A percentile compares a stretch with the other conserved stretches of the same genome.
Evolutionary conservation across 2,888 invertebrate genomes (phyloP).

Genomic region (Palloptera scutellata): DNA sequence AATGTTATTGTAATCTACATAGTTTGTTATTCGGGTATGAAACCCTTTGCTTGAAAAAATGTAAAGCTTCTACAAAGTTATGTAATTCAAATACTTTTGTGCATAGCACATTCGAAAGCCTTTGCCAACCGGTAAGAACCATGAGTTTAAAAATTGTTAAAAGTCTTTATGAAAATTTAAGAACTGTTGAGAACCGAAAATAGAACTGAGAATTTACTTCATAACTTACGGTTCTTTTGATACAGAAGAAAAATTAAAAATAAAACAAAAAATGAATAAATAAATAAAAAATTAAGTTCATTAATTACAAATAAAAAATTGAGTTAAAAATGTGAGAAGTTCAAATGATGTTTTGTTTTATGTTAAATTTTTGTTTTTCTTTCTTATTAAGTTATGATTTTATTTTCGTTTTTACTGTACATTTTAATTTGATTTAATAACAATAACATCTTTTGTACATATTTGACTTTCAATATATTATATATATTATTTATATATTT

Average conservation of each 20-base stretch:
- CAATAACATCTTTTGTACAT: slow-evolving; percentile 40
- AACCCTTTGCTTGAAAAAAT: too few species aligned
- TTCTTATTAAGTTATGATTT: slow-evolving; percentile 19
- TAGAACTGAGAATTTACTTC: slow-evolving; percentile 37
- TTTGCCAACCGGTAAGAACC: too few species aligned
- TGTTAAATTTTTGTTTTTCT: slow-evolving; percentile 18
- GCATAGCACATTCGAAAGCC: too few species aligned
- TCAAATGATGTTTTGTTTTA: slow-evolving; percentile 12
- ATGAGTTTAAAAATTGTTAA: too few species aligned
- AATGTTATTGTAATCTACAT: too few species aligned
- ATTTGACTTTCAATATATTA: slow-evolving; percentile 7
- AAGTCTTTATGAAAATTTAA: background rate
- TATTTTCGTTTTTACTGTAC: too few species aligned
- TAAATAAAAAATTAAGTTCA: background rate
- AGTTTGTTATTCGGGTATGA: too few species aligned
- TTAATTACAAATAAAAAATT: slow-evolving; percentile 6
- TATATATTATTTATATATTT: slow-evolving; percentile 1
- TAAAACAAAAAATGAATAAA: too few species aligned
- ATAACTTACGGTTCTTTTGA: slow-evolving; percentile 42
- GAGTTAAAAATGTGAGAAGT: background rate
- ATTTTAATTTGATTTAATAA: slow-evolving; percentile 5
- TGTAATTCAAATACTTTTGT: too few species aligned
- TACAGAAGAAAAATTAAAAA: slow-evolving; percentile 7
- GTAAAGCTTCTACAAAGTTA: too few species aligned
- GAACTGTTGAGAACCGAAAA: slow-evolving; percentile 2